A percentile compares a stretch with the other conserved stretches of the same genome.
These are phyloP conservation scores for Chrysoperla carnea DNA, from an alignment of 1,140 invertebrate species.

Conservation along the genomic window DNA sequence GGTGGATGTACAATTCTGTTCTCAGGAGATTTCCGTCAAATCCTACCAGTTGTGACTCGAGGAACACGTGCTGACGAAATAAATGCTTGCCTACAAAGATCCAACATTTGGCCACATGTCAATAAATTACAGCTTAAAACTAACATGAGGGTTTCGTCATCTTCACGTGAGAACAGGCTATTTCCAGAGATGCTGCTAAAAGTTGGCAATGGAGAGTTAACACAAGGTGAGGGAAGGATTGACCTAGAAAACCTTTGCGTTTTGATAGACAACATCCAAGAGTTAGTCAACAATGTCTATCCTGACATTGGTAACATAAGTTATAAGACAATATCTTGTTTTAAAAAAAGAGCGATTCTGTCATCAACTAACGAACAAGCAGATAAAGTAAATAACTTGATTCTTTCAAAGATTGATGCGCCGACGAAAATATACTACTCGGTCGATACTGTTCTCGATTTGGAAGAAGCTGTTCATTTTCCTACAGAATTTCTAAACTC, in stretches of 20 bases:
- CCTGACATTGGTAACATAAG: no score
- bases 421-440: conserved; percentile 14
- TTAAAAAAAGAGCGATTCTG: conserved; percentile 12
- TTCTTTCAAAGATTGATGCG: conserved; percentile 10
- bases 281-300: no score
- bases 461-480: conserved; percentile 13
- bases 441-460: conserved; percentile 10
- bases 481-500: conserved; percentile 5
- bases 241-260: conserved; percentile 10
- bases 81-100: conserved; percentile 9
- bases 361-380: conserved; percentile 14
- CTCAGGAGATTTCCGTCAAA: conserved; percentile 26
- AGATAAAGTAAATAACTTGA: conserved; percentile 12
- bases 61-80: conserved; percentile 17
- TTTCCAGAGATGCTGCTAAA: conserved; percentile 12
- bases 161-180: conserved; percentile 7
- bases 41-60: conserved; percentile 22
- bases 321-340: conserved; percentile 6
- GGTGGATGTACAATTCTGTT: conserved; percentile 15
- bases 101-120: conserved; percentile 13
- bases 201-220: conserved; percentile 12
- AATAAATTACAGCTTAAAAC: conserved; percentile 14
- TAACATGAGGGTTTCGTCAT: conserved; percentile 13
- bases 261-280: conserved; percentile 2
- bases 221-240: conserved; percentile 10